These are phyloP conservation scores for Struthio camelus DNA, from an alignment of 2,113 vertebrate genomes.

Conservation along the genomic window DNA sequence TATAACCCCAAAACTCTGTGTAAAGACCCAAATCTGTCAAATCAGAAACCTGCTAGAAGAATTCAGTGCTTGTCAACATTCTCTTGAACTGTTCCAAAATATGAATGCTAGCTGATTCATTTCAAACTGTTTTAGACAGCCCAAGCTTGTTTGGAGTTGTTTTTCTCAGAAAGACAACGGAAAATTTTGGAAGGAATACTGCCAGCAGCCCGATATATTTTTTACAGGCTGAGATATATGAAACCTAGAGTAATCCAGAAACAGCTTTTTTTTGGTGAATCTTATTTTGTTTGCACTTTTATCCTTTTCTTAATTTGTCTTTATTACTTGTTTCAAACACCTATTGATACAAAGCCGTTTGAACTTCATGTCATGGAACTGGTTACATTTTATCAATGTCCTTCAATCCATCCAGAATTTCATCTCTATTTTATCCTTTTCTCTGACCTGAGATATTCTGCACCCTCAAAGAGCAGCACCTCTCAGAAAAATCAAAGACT, in stretches of 20 bases:
- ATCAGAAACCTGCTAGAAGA: background rate
- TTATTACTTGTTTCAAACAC: background rate
- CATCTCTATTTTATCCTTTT: background rate
- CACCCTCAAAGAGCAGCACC: background rate
- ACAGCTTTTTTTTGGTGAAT: background rate
- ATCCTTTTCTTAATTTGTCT: background rate
- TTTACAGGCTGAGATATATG: slow-evolving; percentile 18
- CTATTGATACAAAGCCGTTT: background rate
- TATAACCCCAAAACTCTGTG: background rate
- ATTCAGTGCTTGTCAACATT: background rate
- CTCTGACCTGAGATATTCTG: background rate
- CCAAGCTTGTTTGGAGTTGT: slow-evolving; percentile 1
- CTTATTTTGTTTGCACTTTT: background rate
- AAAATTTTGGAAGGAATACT: background rate
- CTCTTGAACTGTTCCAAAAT: slow-evolving; percentile 34
- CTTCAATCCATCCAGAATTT: background rate
- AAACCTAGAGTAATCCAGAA: background rate
- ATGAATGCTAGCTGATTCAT: background rate
- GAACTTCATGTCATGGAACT: background rate
- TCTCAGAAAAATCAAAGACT: background rate
- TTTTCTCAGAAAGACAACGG: background rate
- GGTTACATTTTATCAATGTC: background rate
- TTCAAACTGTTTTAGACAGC: slow-evolving; percentile 1
- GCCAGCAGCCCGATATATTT: background rate
- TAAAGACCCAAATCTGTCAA: background rate